Percentiles rank a stretch among this genome's conserved stretches.
Conservation (phyloP, 2,113 vertebrate species). For the Corvus cornix region DNA sequence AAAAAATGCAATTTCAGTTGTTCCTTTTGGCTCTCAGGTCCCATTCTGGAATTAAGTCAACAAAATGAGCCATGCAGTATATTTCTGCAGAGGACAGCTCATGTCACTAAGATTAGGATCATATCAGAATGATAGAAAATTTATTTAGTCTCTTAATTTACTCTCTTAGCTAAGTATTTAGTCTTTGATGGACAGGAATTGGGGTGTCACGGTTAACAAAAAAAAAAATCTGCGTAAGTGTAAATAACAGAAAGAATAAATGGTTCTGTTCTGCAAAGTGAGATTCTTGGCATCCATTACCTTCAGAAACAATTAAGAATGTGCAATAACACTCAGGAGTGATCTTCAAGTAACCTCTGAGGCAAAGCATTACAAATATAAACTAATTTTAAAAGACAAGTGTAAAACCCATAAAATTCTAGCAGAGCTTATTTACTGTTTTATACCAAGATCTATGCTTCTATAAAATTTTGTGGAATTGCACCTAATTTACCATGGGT, state of each 20-base stretch:
- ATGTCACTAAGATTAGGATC: neutral
- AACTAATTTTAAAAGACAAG: conserved; percentile 10
- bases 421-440: conserved; percentile 8
- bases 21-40: neutral
- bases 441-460: neutral
- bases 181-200: neutral
- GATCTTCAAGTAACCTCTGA: neutral
- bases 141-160: neutral
- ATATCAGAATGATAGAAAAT: neutral
- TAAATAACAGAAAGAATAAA: conserved; percentile 6
- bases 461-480: conserved; percentile 2
- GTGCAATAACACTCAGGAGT: neutral
- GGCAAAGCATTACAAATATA: neutral
- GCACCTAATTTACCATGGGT: neutral
- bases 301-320: neutral
- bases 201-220: neutral
- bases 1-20: neutral
- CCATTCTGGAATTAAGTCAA: neutral
- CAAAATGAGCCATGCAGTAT: neutral
- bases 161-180: neutral
- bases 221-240: neutral
- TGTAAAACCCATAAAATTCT: neutral
- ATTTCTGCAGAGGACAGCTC: neutral
- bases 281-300: neutral
- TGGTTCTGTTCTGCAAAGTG: neutral